Evolutionary conservation across 2,113 vertebrate species (phyloP).

Genomic region (Macrotis lagotis): DNA sequence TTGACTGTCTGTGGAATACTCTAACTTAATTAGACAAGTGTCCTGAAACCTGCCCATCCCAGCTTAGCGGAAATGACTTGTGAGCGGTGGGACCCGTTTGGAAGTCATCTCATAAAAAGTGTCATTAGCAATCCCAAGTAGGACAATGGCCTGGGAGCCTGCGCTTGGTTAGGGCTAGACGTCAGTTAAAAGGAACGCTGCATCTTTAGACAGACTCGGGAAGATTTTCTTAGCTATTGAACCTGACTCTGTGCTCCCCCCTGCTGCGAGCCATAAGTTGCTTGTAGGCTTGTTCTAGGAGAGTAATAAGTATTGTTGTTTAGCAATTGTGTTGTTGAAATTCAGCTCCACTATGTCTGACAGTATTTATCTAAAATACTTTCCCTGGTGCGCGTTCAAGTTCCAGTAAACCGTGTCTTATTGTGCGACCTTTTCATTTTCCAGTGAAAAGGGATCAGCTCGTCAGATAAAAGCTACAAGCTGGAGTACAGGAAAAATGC

Average conservation of each 20-base stretch:
- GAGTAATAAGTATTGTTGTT: conserved; percentile 91
- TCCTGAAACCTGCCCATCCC: conserved; percentile 39
- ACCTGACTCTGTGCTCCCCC: conserved; percentile 74
- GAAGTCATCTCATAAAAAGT: conserved; percentile 60
- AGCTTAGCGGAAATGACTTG: conserved; percentile 7
- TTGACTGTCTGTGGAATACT: conserved; percentile 1
- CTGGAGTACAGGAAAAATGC: conserved; percentile 89
- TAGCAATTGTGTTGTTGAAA: conserved; percentile 89
- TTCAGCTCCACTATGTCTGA: conserved; percentile 90
- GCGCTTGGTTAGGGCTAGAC: conserved; percentile 1
- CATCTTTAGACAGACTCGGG: conserved; percentile 71
- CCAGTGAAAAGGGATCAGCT: conserved; percentile 90
- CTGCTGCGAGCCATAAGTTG: conserved; percentile 83
- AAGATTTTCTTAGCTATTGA: conserved; percentile 72
- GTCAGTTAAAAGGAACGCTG: conserved; percentile 59
- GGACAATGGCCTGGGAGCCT: conserved; percentile 37
- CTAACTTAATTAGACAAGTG: conserved; percentile 57
- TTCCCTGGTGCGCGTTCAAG: conserved; percentile 89
- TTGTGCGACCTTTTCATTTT: conserved; percentile 93
- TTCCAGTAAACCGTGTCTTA: conserved; percentile 92
- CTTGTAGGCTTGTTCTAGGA: conserved; percentile 84
- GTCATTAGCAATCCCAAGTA: conserved; percentile 40
- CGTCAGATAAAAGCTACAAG: conserved; percentile 92
- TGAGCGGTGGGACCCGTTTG: conserved; percentile 35
- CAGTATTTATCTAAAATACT: conserved; percentile 93